Evolutionary conservation across 2,113 vertebrate genomes (phyloP), one percentile per base, ranked within the genome.

Genomic region (Colistium nudipinnis): DNA sequence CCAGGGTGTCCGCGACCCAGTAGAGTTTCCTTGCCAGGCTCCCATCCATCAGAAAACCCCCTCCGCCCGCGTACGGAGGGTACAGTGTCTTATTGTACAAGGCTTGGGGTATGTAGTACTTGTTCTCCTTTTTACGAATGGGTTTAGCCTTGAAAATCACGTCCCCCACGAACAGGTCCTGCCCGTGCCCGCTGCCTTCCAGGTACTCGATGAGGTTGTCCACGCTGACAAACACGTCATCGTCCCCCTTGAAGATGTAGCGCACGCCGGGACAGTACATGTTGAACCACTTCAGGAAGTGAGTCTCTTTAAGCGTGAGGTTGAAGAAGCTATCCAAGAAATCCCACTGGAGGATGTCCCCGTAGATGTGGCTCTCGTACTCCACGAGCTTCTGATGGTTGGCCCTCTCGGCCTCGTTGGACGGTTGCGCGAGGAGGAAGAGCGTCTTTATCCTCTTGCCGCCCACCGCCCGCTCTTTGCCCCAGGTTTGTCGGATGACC

Each of bases 251-350:
- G 74, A 98, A 99, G 80, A 99, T 69, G 62, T 95, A 98, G 16
- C 0, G 92, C 7, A 96, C 87, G 0, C 36, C 17, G 25, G 93
- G 88, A 12, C 98, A 99, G 92, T 96, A 98, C 9, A 90, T 95
- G 85, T 92, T 85, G 6, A 98, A 93, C 98, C 98, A 99, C 86
- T 96, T 98, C 38, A 99, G 92, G 87, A 99, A 99, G 85, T 98
- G 95, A 6, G 94, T 95, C 78, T 99, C 98, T 77, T 99, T 99
- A 16, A 99, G 95, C 0, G 98, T 99, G 61, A 99, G 94, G 88
- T 99, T 99, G 92, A 98, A 99, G 87, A 99, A 99, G 56, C 92
- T 97, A 76, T 99, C 98, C 27, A 95, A 82, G 68, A 99, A 99
- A 89, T 97, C 94, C 98, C 98, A 99, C 80, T 99, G 97, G 52